Conservation (phyloP, 2,888 invertebrate genomes). For the Calliphora vomitoria region DNA sequence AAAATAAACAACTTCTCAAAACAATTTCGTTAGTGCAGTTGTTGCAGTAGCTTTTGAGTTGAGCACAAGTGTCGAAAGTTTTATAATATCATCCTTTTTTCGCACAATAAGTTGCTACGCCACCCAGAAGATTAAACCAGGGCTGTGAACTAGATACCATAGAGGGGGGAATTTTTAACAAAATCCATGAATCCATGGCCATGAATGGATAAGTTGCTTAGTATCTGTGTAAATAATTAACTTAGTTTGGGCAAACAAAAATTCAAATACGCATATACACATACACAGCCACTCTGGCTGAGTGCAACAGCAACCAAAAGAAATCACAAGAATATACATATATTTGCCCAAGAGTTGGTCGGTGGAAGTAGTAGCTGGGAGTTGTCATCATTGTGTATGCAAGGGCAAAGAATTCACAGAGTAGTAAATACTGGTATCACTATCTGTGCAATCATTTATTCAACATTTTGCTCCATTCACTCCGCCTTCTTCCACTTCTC, state of each 20-base stretch:
- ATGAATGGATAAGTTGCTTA: conserved; percentile 59
- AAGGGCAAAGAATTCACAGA: conserved; percentile 35
- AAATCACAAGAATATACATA: conserved; percentile 5
- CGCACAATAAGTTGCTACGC: conserved; percentile 58
- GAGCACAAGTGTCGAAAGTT: conserved; percentile 69
- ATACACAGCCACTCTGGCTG: background rate
- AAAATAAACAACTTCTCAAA: conserved; percentile 52
- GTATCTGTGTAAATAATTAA: conserved; percentile 67
- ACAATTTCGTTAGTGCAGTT: conserved; percentile 33
- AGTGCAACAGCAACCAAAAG: conserved; percentile 11
- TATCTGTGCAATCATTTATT: conserved; percentile 65
- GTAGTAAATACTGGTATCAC: conserved; percentile 49
- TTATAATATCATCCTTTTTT: conserved; percentile 56
- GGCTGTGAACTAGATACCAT: background rate
- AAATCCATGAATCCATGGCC: conserved; percentile 53
- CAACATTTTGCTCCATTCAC: conserved; percentile 38
- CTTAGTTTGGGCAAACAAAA: conserved; percentile 66
- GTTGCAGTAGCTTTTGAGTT: conserved; percentile 48
- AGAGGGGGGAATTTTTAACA: background rate
- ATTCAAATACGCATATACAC: conserved; percentile 8
- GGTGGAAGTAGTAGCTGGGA: background rate
- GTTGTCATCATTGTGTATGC: conserved; percentile 1
- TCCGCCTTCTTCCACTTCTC: background rate
- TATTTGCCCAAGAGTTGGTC: conserved; percentile 26
- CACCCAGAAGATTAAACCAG: conserved; percentile 35